Base-by-base conservation (phyloP, 2,797 vertebrate genomes). In the Nannoperca australis region DNA sequence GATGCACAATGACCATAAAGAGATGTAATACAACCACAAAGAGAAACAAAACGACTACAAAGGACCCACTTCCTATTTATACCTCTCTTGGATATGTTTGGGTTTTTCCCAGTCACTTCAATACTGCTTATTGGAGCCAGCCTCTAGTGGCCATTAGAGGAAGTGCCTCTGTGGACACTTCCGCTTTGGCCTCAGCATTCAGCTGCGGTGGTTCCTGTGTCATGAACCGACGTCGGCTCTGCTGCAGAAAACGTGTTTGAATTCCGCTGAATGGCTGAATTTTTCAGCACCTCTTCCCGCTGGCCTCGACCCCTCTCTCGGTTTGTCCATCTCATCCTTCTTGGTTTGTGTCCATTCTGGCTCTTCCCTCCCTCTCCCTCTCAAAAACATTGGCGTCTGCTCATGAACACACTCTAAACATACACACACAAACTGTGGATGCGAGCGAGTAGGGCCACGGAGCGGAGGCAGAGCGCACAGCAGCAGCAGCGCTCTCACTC, bases 101-200 rank as follows among this genome's bases (percentile, higher is more conserved):
- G 42, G 3, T 4, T 44, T 63, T 55, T 47, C 34, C 38, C 9
- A 22, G 10, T 51, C 32, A 24, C 15, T 66, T 78, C 20, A 73
- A 49, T 65, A 14, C 1, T 63, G 13, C 3, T 49, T 34, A 20
- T 49, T 62, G 30, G 4, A 81, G 42, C 42, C 64, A 88, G 85
- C 89, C 91, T 92, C 90, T 90, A 67, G 89, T 90, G 89, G 88
- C 47, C 76, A 81, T 22, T 58, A 59, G 5, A 70, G 40, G 73
- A 76, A 88, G 12, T 71, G 53, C 75, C 27, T 67, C 34, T 34
- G n/a, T 24, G 22, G 32, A 65, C 36, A 47, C 24, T 27, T 38
- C 27, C 15, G 9, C 45, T 4, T 14, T 40, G 47, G 32, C 45
- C 53, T 42, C 51, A 71, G n/a, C 50, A 42, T 64, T 79, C n/a